Evolutionary conservation across 2,888 invertebrate genomes (phyloP).

Genomic region (Tetheella fluctuosa): DNA sequence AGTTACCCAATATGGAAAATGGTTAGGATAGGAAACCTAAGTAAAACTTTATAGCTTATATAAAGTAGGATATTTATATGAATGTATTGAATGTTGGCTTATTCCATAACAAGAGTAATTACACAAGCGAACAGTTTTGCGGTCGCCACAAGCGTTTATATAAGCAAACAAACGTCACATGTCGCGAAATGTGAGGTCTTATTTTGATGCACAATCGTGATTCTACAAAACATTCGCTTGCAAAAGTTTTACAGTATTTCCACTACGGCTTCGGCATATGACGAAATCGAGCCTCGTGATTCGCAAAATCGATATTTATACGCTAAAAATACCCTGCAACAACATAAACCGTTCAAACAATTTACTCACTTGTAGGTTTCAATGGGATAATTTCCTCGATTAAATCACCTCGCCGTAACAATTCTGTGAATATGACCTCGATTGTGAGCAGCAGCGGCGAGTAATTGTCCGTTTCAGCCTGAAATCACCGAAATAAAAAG

Average conservation of each 20-base stretch:
- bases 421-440: slow-evolving; percentile 88
- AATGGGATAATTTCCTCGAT: slow-evolving; percentile 84
- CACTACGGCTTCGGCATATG: background rate
- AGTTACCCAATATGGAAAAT: slow-evolving; percentile 12
- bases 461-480: slow-evolving; percentile 76
- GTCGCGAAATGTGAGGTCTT: slow-evolving; percentile 45
- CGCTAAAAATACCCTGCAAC: slow-evolving; percentile 35
- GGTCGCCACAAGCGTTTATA: slow-evolving; percentile 40
- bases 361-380: slow-evolving; percentile 80
- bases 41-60: slow-evolving; percentile 12
- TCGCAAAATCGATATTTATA: slow-evolving; percentile 58
- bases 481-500: slow-evolving; percentile 46
- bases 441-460: slow-evolving; percentile 86
- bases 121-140: slow-evolving; percentile 35
- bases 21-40: slow-evolving; percentile 13
- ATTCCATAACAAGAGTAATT: slow-evolving; percentile 31
- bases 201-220: background rate
- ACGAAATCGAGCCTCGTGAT: background rate
- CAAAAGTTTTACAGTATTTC: background rate
- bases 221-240: slow-evolving; percentile 17
- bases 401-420: slow-evolving; percentile 87
- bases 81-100: slow-evolving; percentile 14
- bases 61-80: slow-evolving; percentile 16
- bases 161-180: slow-evolving; percentile 56
- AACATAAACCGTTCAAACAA: slow-evolving; percentile 26